phyloP scores from a whole-genome alignment of 2,113 vertebrate species.

The Polypterus senegalus region DNA sequence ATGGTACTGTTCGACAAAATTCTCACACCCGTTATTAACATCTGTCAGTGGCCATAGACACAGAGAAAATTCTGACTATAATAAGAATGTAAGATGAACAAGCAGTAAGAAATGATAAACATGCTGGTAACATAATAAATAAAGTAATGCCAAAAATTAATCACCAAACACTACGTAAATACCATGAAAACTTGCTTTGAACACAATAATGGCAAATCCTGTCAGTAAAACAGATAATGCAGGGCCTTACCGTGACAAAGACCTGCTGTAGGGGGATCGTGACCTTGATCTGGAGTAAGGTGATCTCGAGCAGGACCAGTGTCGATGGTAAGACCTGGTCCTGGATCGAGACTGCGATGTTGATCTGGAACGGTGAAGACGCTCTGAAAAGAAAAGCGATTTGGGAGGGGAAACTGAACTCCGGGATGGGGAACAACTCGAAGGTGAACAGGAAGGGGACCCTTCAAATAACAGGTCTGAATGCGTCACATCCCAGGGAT shows the following conservation, averaged over 20 bases:
- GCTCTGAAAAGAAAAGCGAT: conserved; percentile 70
- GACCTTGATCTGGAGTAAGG: conserved; percentile 84
- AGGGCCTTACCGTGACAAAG: conserved; percentile 69
- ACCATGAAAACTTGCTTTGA: too few relatives aligned
- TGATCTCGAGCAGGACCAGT: conserved; percentile 71
- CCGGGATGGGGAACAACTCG: conserved; percentile 83
- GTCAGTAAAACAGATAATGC: too few relatives aligned
- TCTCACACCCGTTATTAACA: too few relatives aligned
- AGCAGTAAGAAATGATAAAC: too few relatives aligned
- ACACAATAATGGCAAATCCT: too few relatives aligned
- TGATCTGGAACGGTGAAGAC: conserved; percentile 65
- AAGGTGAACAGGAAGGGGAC: conserved; percentile 84
- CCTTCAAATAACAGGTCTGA: conserved; percentile 83
- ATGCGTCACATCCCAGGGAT: conserved; percentile 83
- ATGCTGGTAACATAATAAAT: too few relatives aligned
- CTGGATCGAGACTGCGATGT: conserved; percentile 63
- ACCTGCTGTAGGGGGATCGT: conserved; percentile 78
- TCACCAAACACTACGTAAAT: too few relatives aligned
- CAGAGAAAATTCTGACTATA: too few relatives aligned
- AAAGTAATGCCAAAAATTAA: too few relatives aligned
- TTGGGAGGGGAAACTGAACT: conserved; percentile 81
- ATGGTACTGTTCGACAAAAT: too few relatives aligned
- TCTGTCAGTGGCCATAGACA: too few relatives aligned
- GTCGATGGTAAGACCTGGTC: conserved; percentile 38
- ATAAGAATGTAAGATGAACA: too few relatives aligned